phyloP scores from a whole-genome alignment of 2,797 vertebrate species.

The Dipus sagitta region DNA sequence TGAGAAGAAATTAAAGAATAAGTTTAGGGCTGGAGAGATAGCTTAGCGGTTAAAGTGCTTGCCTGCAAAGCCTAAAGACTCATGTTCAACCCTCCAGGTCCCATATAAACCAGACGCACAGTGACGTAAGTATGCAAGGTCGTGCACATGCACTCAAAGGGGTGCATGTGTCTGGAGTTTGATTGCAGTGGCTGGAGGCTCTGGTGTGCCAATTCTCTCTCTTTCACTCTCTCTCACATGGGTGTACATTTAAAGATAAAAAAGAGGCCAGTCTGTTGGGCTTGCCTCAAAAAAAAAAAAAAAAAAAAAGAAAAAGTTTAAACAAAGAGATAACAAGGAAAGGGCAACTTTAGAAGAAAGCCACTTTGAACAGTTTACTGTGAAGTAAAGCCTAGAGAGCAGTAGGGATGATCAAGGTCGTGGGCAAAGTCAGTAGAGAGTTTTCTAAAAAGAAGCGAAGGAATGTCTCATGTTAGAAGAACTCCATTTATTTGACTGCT shows the following conservation, averaged over 20 bases:
- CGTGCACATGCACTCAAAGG: no score
- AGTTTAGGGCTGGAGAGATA: not conserved
- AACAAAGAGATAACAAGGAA: not conserved
- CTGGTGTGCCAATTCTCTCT: no score
- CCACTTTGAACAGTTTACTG: not conserved
- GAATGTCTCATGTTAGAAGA: not conserved
- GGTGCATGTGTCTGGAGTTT: no score
- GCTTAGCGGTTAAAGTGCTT: no score
- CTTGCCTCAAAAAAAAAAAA: constrained; percentile 19
- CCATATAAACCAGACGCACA: no score
- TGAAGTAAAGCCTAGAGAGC: not conserved
- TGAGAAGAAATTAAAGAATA: constrained; percentile 16
- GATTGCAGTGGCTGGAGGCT: no score
- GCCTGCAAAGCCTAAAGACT: no score
- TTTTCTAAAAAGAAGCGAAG: not conserved
- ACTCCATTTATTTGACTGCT: not conserved
- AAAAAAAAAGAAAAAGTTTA: not conserved
- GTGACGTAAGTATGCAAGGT: no score
- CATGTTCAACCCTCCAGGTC: no score
- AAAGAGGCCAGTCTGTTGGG: no score
- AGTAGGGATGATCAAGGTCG: not conserved
- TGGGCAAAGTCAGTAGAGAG: not conserved
- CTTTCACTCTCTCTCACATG: no score
- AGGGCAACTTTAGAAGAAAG: not conserved
- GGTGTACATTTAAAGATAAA: no score